phyloP scores from a whole-genome alignment of 2,797 vertebrate genomes.

The Phylloscopus collybita region DNA sequence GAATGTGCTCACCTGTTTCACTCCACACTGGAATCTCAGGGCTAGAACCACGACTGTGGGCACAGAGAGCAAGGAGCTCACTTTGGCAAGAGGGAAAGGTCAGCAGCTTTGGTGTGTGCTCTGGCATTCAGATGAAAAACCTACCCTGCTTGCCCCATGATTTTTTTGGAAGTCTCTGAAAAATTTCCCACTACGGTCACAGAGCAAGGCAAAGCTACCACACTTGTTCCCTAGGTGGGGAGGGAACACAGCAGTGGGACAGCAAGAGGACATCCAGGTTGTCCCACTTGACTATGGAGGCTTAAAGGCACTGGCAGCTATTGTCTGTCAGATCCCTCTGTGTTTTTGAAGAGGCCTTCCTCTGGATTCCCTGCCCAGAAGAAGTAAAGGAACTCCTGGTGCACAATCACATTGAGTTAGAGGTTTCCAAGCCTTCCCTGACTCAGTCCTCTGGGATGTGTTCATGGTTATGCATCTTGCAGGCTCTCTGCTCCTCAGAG shows the following conservation, averaged over 20 bases:
- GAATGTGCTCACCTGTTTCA: not conserved
- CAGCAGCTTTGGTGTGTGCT: not conserved
- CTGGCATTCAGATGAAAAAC: not conserved
- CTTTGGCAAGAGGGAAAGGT: not conserved
- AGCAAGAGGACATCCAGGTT: not conserved
- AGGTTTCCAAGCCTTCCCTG: not conserved
- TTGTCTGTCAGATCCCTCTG: not conserved
- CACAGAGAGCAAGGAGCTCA: not conserved
- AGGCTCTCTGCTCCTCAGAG: not conserved
- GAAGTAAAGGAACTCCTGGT: not conserved
- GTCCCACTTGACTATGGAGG: not conserved
- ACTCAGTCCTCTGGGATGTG: not conserved
- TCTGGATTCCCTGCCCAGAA: not conserved
- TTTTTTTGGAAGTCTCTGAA: not conserved
- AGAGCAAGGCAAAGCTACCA: not conserved
- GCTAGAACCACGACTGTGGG: not conserved
- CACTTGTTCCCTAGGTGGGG: too few relatives aligned
- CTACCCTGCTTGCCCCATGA: too few relatives aligned
- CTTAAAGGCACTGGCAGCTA: not conserved
- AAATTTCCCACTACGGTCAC: rapidly evolving
- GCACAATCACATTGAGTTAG: not conserved
- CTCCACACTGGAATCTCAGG: not conserved
- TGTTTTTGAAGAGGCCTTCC: not conserved
- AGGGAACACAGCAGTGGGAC: not conserved
- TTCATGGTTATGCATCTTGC: not conserved